Base-by-base conservation (phyloP, 2,888 invertebrate species). In the Helleia helle region DNA sequence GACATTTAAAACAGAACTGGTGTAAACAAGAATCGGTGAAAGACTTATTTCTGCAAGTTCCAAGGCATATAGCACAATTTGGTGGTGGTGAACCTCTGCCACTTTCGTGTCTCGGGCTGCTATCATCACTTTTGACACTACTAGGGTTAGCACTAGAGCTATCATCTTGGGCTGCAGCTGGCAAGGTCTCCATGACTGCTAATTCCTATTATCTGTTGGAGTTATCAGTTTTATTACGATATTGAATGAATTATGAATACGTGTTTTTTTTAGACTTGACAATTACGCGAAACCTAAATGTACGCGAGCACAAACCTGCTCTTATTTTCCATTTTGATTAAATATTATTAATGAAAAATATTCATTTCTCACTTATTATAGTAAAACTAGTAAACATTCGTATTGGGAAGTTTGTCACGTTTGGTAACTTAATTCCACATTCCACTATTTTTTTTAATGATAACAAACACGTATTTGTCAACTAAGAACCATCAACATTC, bases 11-110 rank as follows among this genome's bases (percentile, higher is more conserved):
- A 70, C 97, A 98, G 71, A 97, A 98, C 66, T 93, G 92, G 73
- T 98, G 97, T 67, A 94, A 88, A 67, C 97, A 98, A 37, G 93
- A 93, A 67, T 97, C 93, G 0, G 96, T 95, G 67, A 94, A 95
- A 17, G 95, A 96, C 64, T 94, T 95, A 65, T 97, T 95, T 42
- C 90, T 88, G 59, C 95, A 90, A 50, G 90, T 90, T 13, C 94
- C 94, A 43, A 97, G 87, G 61, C 97, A 97, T 64, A 97, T 97
- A 36, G 96, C 93, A 87, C 97, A 97, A 65, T 94, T 93, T 2
- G 93, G 92, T 1, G 94, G 94, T 1, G 95, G 93, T 15, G 93
- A 92, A 6, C 72, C 69, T 1, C 80, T 45, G 1, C 74, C 71
- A 28, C 65, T 62, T 14, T 69, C 74, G 12, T 66, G 64, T 0